These are phyloP conservation scores for Oryctolagus cuniculus DNA, from an alignment of 2,113 vertebrate species.

Conservation along the genomic window mOryCun1.1 NC_091438.1:22033001-22033500, in stretches of 20 bases:
- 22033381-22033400: background rate
- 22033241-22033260: background rate
- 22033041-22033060: too few relatives aligned
- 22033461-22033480: background rate
- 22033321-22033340: background rate
- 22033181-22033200: background rate
- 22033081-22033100: too few relatives aligned
- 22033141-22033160: background rate
- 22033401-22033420: background rate
- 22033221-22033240: background rate
- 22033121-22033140: too few relatives aligned
- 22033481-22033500: background rate
- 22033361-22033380: background rate
- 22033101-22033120: too few relatives aligned
- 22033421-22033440: too few relatives aligned
- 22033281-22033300: background rate
- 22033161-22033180: rapidly evolving
- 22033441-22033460: background rate
- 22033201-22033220: too few relatives aligned
- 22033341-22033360: background rate
- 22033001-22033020: too few relatives aligned
- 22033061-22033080: too few relatives aligned
- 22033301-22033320: background rate
- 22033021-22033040: too few relatives aligned
- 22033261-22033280: background rate